A percentile compares a stretch with the other conserved stretches of the same genome.
phyloP scores from a whole-genome alignment of 1,140 invertebrate genomes.

The Ceratina japonica region DNA sequence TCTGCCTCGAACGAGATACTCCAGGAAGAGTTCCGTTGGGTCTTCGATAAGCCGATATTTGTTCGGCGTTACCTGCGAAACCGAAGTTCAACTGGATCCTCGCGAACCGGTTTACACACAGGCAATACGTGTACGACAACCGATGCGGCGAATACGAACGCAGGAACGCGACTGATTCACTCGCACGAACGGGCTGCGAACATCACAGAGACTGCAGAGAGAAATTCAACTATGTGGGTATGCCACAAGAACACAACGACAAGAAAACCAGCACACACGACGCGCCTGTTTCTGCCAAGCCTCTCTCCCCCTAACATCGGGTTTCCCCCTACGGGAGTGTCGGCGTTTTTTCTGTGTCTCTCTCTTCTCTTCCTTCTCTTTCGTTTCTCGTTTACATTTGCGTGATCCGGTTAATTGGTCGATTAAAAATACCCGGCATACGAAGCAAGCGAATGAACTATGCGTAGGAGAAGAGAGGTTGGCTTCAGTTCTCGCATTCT shows the following conservation, averaged over 20 bases:
- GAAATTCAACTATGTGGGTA: slow-evolving; percentile 37
- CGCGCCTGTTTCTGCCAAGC: slow-evolving; percentile 27
- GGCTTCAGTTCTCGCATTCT: no score
- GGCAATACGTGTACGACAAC: not conserved
- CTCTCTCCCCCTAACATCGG: not conserved
- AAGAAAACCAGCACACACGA: slow-evolving; percentile 17
- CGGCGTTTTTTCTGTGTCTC: not conserved
- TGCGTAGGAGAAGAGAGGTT: no score
- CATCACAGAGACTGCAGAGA: slow-evolving; percentile 3
- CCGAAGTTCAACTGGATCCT: not conserved
- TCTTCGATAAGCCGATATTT: not conserved
- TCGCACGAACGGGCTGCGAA: slow-evolving; percentile 10
- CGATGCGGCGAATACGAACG: slow-evolving; percentile 34
- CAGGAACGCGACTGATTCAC: slow-evolving; percentile 42
- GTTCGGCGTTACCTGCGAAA: not conserved
- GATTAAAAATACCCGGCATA: not conserved
- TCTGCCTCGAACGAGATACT: no score
- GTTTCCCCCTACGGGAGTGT: not conserved
- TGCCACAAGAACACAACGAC: slow-evolving; percentile 6
- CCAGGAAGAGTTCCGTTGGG: no score
- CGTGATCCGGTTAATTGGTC: not conserved
- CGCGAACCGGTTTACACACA: not conserved
- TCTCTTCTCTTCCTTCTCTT: not conserved
- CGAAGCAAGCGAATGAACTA: no score
- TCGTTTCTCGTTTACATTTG: no score